Conservation (phyloP, 2,888 invertebrate species). For the Ganaspis brasiliensis region DNA sequence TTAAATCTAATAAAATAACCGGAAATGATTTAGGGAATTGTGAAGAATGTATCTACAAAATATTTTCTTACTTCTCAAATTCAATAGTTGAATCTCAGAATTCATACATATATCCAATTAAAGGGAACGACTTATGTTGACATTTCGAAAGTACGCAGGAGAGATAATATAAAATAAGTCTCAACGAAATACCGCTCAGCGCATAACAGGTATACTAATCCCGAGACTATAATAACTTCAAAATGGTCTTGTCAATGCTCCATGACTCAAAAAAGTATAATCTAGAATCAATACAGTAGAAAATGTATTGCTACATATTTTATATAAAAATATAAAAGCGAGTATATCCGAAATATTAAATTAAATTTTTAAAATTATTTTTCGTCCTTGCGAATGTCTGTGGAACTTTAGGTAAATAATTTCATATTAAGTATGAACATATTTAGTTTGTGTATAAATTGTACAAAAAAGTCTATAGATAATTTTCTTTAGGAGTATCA, state of each 20-base stretch:
- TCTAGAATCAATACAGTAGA: not conserved
- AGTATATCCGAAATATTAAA: no score
- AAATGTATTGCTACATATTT: not conserved
- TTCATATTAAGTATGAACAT: no score
- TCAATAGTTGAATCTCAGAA: constrained; percentile 20
- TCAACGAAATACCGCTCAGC: constrained; percentile 54
- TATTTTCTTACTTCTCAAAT: not conserved
- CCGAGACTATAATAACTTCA: constrained; percentile 50
- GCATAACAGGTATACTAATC: constrained; percentile 59
- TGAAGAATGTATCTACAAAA: constrained; percentile 1
- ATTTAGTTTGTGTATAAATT: not conserved
- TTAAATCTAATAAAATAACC: constrained; percentile 18
- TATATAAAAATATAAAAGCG: not conserved
- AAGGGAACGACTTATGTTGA: constrained; percentile 36
- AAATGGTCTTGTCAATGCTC: constrained; percentile 21
- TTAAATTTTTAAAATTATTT: no score
- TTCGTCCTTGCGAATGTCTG: no score
- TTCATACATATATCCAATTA: constrained; percentile 34
- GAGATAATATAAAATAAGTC: constrained; percentile 48
- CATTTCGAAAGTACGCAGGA: constrained; percentile 5
- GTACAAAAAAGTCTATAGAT: not conserved
- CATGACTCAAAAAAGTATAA: not conserved
- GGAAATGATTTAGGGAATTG: constrained; percentile 16
- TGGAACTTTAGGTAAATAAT: not conserved
- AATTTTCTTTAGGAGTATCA: constrained; percentile 13